Evolutionary conservation across 2,113 vertebrate species (phyloP), one percentile per base, ranked within the genome.

Genomic region (Microtus richardsoni): DNA sequence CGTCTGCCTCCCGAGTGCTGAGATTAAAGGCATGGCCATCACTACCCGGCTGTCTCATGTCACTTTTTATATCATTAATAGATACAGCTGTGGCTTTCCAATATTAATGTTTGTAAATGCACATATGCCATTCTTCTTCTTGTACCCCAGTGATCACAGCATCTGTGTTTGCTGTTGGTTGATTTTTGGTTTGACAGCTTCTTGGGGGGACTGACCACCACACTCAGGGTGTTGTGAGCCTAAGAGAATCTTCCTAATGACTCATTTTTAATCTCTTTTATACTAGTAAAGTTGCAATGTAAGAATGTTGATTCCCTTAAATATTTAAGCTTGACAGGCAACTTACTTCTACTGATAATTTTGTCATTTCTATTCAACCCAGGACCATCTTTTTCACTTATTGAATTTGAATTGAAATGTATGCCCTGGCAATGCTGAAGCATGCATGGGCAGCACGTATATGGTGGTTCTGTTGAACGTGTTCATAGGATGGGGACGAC

Each of bases 311-410:
- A 88, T 75, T 75, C 77, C 49, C 33, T 66, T 92, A 85, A 79
- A 85, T 28, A 88, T 79, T 71, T 39, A 78, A 92, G 77, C 66
- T 91, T 79, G 12, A 22, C 16, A 28, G 44, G 79, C 7, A 89
- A 10, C n/a, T 80, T 54, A 54, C 68, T 49, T 94, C 79, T 86
- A 94, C 44, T 44, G 52, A 82, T 10, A 82, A 80, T 62, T 78
- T 82, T 62, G 62, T 82, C 9, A 91, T 86, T 93, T 96, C 52
- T 73, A 93, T 83, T 19, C 78, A 94, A 89, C 70, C 64, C 39
- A 87, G 66, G 75, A 62, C 28, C 66, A 66, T 75, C 14, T 73
- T 93, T 86, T 88, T 79, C 26, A 70, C 26, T 28, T 41, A n/a
- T 21, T 58, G 54, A 58, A 58, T 21, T 58, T 58, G 17, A 58